These are phyloP conservation scores for Tryphoninae sp. DNA, from an alignment of 2,888 invertebrate species.

Conservation along the genomic window DNA sequence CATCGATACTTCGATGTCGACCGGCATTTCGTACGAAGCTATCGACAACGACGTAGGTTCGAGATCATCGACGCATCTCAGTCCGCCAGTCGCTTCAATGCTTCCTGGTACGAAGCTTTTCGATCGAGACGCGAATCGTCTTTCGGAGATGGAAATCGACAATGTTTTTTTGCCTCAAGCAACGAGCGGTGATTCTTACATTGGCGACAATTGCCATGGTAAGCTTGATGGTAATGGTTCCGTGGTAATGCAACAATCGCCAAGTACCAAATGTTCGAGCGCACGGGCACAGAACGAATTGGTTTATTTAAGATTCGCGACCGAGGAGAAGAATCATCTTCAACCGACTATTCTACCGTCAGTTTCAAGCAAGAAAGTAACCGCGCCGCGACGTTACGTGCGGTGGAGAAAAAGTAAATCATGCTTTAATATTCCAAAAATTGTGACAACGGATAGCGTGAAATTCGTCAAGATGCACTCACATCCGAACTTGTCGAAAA, in stretches of 20 bases:
- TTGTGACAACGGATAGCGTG: constrained; percentile 62
- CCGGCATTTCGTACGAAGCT: constrained; percentile 59
- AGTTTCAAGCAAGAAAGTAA: constrained; percentile 64
- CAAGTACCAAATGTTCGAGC: constrained; percentile 20
- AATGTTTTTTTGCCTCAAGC: constrained; percentile 25
- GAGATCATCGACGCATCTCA: constrained; percentile 42
- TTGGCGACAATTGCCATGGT: not conserved
- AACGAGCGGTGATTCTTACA: constrained; percentile 29
- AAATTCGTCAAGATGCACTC: constrained; percentile 70
- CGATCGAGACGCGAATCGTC: constrained; percentile 16
- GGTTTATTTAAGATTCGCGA: constrained; percentile 40
- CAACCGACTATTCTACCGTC: not conserved
- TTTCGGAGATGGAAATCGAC: constrained; percentile 52
- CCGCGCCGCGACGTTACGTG: constrained; percentile 69
- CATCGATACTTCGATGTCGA: constrained; percentile 67
- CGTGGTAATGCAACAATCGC: constrained; percentile 32
- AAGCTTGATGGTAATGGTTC: not conserved
- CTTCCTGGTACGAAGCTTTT: constrained; percentile 19
- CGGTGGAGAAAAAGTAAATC: constrained; percentile 74
- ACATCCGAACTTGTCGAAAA: constrained; percentile 71
- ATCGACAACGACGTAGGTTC: constrained; percentile 8
- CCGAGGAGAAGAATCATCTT: constrained; percentile 25
- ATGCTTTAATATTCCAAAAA: constrained; percentile 68
- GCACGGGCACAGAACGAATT: constrained; percentile 32
- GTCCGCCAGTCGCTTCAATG: constrained; percentile 53